A percentile compares a stretch with the other conserved stretches of the same genome.
Evolutionary conservation across 2,113 vertebrate genomes (phyloP).

Genomic region (Poeciliopsis retropinna): DNA sequence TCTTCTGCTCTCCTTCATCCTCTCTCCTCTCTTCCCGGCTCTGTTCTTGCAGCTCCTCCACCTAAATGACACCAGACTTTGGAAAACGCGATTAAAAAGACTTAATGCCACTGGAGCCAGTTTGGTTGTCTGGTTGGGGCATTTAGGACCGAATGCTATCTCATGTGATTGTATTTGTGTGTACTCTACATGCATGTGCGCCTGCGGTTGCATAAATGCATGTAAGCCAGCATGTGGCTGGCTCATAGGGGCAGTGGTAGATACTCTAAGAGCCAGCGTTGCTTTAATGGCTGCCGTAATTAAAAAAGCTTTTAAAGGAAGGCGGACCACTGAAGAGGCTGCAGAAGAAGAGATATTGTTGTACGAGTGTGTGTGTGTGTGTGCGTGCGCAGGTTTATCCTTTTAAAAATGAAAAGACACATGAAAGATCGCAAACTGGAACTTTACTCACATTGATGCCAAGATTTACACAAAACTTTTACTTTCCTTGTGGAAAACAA

Average conservation of each 20-base stretch:
- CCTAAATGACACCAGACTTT: slow-evolving; percentile 47
- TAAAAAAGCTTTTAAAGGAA: slow-evolving; percentile 84
- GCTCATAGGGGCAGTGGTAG: slow-evolving; percentile 58
- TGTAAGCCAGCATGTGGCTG: slow-evolving; percentile 41
- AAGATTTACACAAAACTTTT: too few relatives aligned
- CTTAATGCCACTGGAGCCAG: slow-evolving; percentile 59
- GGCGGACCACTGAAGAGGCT: slow-evolving; percentile 62
- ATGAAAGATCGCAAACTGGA: too few relatives aligned
- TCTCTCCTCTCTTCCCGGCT: not conserved
- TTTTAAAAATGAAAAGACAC: too few relatives aligned
- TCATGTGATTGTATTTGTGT: slow-evolving; percentile 12
- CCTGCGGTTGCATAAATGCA: slow-evolving; percentile 53
- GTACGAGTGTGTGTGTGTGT: not conserved
- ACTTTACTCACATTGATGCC: too few relatives aligned
- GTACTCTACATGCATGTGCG: slow-evolving; percentile 22
- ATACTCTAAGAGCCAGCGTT: slow-evolving; percentile 55
- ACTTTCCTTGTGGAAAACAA: too few relatives aligned
- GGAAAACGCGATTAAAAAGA: slow-evolving; percentile 48
- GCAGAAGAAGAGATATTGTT: slow-evolving; percentile 13
- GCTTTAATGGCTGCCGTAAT: slow-evolving; percentile 79
- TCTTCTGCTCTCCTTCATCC: slow-evolving; percentile 7
- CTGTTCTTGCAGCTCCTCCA: slow-evolving; percentile 25
- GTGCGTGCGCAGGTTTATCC: not conserved
- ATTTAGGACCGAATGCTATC: slow-evolving; percentile 39
- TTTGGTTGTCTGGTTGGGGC: slow-evolving; percentile 51